Evolutionary conservation across 1,140 invertebrate species (phyloP).

Genomic region (Ceratina calcarata): DNA sequence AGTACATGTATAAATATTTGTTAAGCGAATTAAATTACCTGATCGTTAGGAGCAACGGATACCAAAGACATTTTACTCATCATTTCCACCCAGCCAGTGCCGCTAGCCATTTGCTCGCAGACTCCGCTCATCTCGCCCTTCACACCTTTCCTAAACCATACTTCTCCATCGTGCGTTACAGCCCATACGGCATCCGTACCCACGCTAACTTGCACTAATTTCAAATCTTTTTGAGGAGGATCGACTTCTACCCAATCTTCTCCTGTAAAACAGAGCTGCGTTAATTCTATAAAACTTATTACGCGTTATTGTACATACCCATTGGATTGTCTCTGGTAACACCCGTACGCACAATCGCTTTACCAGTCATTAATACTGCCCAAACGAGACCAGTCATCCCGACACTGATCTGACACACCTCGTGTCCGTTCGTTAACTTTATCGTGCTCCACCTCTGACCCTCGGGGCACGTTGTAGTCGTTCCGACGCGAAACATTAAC

Average conservation of each 20-base stretch:
- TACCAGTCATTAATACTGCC: conserved; percentile 90
- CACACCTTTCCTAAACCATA: conserved; percentile 95
- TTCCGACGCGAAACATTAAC: conserved; percentile 92
- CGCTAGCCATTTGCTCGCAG: conserved; percentile 87
- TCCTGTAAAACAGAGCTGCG: conserved; percentile 76
- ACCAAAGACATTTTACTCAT: conserved; percentile 90
- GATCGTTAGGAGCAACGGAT: conserved; percentile 92
- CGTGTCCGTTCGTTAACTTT: conserved; percentile 86
- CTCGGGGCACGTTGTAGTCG: conserved; percentile 90
- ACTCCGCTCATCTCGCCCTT: conserved; percentile 85
- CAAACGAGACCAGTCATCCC: conserved; percentile 92
- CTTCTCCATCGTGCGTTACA: conserved; percentile 89
- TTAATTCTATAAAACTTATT: conserved; percentile 7
- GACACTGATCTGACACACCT: conserved; percentile 91
- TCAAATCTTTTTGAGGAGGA: conserved; percentile 85
- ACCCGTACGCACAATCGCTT: conserved; percentile 89
- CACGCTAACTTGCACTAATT: conserved; percentile 89
- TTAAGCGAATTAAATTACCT: conserved; percentile 80
- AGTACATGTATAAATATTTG: not conserved
- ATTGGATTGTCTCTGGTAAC: conserved; percentile 87
- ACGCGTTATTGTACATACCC: conserved; percentile 77
- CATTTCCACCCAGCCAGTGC: conserved; percentile 91
- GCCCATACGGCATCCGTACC: conserved; percentile 94
- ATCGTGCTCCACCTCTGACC: conserved; percentile 91
- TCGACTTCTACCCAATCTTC: conserved; percentile 91